Conservation (phyloP, 2,113 vertebrate species). For the Sturnira hondurensis region DNA sequence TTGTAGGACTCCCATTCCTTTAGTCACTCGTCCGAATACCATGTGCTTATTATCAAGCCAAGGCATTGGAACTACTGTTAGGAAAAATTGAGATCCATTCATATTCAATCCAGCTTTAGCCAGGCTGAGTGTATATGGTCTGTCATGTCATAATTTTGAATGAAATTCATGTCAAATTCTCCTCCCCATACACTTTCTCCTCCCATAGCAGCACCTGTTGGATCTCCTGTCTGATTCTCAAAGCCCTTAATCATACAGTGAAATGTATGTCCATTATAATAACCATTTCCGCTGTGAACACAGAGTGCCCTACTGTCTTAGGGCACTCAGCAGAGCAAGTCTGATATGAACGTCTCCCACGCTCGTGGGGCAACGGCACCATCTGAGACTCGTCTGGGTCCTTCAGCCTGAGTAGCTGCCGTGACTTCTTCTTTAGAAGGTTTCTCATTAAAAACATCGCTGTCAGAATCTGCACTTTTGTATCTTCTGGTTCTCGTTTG, state of each 20-base stretch:
- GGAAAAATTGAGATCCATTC: slow-evolving; percentile 97
- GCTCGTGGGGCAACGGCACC: slow-evolving; percentile 96
- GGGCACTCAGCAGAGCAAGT: slow-evolving; percentile 98
- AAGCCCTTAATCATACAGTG: slow-evolving; percentile 97
- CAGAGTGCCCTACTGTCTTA: slow-evolving; percentile 99
- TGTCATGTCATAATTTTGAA: slow-evolving; percentile 94
- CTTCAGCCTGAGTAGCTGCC: slow-evolving; percentile 99
- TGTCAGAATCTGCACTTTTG: slow-evolving; percentile 96
- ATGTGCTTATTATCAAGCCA: slow-evolving; percentile 99
- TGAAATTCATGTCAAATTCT: slow-evolving; percentile 99
- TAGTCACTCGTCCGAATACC: slow-evolving; percentile 93
- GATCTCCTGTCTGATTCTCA: slow-evolving; percentile 99
- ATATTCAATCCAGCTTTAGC: slow-evolving; percentile 95
- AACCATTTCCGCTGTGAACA: slow-evolving; percentile 97
- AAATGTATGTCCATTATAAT: slow-evolving; percentile 84
- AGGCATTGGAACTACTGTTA: slow-evolving; percentile 98
- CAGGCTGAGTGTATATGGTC: slow-evolving; percentile 98
- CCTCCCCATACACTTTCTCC: slow-evolving; percentile 99
- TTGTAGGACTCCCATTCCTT: slow-evolving; percentile 99
- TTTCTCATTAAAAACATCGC: slow-evolving; percentile 98
- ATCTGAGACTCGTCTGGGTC: slow-evolving; percentile 96
- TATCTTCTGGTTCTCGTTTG: slow-evolving; percentile 96
- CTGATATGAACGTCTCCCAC: slow-evolving; percentile 99
- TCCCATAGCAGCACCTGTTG: slow-evolving; percentile 98
- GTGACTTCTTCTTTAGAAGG: slow-evolving; percentile 99